Evolutionary conservation across 2,113 vertebrate genomes (phyloP), one percentile per base, ranked within the genome.

Genomic region (Todiramphus chloris): DNA sequence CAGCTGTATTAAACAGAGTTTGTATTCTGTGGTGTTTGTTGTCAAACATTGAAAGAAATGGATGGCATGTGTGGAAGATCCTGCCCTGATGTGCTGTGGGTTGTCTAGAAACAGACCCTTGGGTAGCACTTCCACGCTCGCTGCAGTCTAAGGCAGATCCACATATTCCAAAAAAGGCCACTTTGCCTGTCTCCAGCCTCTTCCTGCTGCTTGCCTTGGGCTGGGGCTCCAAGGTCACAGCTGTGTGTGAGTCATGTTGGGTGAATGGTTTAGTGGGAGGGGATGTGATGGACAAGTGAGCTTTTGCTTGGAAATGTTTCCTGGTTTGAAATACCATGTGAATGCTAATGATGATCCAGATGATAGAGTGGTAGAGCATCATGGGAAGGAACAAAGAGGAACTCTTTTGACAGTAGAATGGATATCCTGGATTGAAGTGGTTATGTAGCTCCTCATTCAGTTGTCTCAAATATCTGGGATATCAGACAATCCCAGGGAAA

Each of bases 71-170:
- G 75, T 70, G 27, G 83, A 83, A 35, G 43, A 85, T 31, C 8
- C 50, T 87, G 31, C 48, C 43, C 76, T 60, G 6, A 27, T 35
- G 33, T 81, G 68, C 55, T 63, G 10, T n/a, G 41, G 39, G 37
- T 33, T 92, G 70, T 21, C 27, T 70, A 16, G 58, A 75, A 72
- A 20, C 28, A 70, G 51, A 25, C 48, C 77, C 24, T 53, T 16
- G 6, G 1, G 0, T 33, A 62, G 44, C 31, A 30, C 6, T 80
- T 83, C 6, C 12, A 1, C 33, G n/a, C 16, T 50, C 9, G 5
- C 73, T 59, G 58, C 67, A 24, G 14, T 75, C n/a, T 0, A 2
- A 5, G 1, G 18, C 37, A 63, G 21, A 2, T 60, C 51, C 37
- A 31, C 11, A 9, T 63, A 3, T 51, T 85, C 58, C 15, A 13